These are phyloP conservation scores for Apodemus agrarius DNA, from an alignment of 2,797 vertebrate species.

Conservation along the genomic window DNA sequence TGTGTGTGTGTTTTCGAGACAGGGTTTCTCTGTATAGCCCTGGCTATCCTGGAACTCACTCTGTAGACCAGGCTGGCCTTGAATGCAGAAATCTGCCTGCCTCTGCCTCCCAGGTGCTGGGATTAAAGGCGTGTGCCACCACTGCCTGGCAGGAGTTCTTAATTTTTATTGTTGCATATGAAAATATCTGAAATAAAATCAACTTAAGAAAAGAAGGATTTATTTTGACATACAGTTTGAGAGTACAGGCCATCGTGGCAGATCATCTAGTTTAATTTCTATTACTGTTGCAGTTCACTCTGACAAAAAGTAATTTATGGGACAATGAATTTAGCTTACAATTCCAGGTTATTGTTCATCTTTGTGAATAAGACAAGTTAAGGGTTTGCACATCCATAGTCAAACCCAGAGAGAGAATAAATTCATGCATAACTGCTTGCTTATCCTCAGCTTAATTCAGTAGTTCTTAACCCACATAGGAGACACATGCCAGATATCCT, in stretches of 20 bases:
- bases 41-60: too few relatives aligned
- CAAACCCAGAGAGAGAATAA: not conserved
- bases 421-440: not conserved
- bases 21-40: too few relatives aligned
- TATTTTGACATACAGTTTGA: not conserved
- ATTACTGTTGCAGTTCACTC: not conserved
- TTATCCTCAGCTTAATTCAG: not conserved
- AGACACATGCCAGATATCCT: too few relatives aligned
- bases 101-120: too few relatives aligned
- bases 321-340: not conserved
- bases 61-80: too few relatives aligned
- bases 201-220: not conserved
- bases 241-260: not conserved
- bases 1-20: too few relatives aligned
- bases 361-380: not conserved
- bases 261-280: not conserved
- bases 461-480: too few relatives aligned
- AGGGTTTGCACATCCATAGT: not conserved
- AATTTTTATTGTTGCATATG: too few relatives aligned
- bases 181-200: not conserved
- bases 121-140: too few relatives aligned
- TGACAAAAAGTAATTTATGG: not conserved
- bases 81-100: too few relatives aligned
- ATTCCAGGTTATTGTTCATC: not conserved
- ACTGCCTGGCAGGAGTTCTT: not conserved